Percentiles rank a stretch among this genome's conserved stretches.
Conservation (phyloP, 2,113 vertebrate genomes). For the Burhinus bistriatus region DNA sequence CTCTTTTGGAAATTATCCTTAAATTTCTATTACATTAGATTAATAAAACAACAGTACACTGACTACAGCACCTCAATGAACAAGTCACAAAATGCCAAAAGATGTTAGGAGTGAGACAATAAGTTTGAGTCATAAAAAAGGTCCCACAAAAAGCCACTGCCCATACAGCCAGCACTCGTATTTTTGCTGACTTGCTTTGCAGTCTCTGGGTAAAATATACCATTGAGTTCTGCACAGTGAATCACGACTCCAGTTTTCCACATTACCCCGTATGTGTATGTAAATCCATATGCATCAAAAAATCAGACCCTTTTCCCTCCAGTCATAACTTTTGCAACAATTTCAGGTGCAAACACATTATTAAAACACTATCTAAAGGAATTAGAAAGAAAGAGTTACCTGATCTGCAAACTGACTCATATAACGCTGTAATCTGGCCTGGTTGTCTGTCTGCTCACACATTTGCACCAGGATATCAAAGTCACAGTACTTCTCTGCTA, state of each 20-base stretch:
- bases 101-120: neutral
- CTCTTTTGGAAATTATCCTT: neutral
- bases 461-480: conserved; percentile 96
- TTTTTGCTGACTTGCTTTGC: neutral
- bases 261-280: rapidly evolving
- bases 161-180: rapidly evolving
- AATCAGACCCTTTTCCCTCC: neutral
- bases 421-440: conserved; percentile 90
- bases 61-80: neutral
- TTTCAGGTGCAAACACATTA: neutral
- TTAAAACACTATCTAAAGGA: neutral
- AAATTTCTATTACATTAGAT: neutral
- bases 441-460: conserved; percentile 95
- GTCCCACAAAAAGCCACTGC: neutral
- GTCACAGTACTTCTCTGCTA: conserved; percentile 97
- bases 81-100: neutral
- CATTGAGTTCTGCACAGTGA: neutral
- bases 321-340: neutral
- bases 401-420: conserved; percentile 94
- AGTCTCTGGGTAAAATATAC: neutral
- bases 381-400: conserved; percentile 64
- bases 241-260: neutral
- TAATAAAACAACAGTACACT: neutral
- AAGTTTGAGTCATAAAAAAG: neutral
- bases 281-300: neutral